Evolutionary conservation across 2,888 invertebrate species (phyloP).

Genomic region (Stenotaenia linearis): DNA sequence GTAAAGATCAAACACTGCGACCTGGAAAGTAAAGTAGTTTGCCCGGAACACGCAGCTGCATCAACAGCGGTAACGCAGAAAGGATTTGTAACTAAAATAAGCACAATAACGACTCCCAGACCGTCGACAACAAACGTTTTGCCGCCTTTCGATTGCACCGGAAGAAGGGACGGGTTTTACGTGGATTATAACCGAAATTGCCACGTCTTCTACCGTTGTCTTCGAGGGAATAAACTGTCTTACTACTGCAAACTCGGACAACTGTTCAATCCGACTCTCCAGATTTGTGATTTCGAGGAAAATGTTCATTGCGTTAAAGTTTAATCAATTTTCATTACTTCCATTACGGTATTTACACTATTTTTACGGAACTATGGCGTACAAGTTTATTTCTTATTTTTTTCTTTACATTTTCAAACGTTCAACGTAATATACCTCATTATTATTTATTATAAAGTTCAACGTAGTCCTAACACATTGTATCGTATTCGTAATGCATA

Average conservation of each 20-base stretch:
- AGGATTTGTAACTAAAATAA: background rate
- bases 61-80: background rate
- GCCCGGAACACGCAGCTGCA: conserved; percentile 8
- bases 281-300: conserved; percentile 39
- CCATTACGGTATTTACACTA: background rate
- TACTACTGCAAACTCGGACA: conserved; percentile 39
- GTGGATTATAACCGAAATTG: conserved; percentile 38
- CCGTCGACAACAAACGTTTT: background rate
- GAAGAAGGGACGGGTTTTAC: conserved; percentile 39
- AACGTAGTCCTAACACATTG: background rate
- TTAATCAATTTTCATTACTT: background rate
- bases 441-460: background rate
- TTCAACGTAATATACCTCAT: background rate
- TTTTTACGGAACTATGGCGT: background rate
- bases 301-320: conserved; percentile 37
- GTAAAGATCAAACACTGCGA: conserved; percentile 34
- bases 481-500: background rate
- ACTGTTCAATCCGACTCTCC: conserved; percentile 38
- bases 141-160: conserved; percentile 36
- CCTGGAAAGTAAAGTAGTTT: conserved; percentile 15
- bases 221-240: conserved; percentile 38
- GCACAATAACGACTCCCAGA: background rate
- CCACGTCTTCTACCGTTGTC: conserved; percentile 39
- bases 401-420: background rate
- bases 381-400: background rate